A percentile compares a stretch with the other conserved stretches of the same genome.
These are phyloP conservation scores for Momotus momota DNA, from an alignment of 2,797 vertebrate genomes.

Conservation along the genomic window DNA sequence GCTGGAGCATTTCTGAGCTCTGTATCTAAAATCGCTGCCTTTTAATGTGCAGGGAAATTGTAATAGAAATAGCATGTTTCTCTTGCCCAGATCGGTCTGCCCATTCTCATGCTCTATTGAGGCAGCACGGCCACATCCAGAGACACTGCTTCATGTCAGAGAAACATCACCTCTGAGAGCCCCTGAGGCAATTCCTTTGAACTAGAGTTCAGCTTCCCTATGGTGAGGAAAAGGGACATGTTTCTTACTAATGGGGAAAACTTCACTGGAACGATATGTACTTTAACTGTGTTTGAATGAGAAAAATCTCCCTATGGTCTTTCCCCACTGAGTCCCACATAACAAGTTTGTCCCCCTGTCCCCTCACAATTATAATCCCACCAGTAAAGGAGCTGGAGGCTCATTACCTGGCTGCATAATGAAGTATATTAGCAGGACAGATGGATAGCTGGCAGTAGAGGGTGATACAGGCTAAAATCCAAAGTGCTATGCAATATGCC, in stretches of 20 bases:
- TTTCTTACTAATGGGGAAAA: neutral
- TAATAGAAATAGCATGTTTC: neutral
- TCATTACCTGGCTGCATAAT: conserved; percentile 49
- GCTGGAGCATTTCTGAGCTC: neutral
- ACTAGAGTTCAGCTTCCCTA: neutral
- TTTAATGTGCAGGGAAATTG: neutral
- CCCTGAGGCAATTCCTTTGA: neutral
- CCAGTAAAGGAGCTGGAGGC: neutral
- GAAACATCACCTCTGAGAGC: neutral
- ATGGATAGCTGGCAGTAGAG: conserved; percentile 49
- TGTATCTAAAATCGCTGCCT: neutral
- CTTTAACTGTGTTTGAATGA: neutral
- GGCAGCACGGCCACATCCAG: neutral
- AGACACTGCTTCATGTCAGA: neutral
- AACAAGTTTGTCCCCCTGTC: neutral
- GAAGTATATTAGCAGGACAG: conserved; percentile 39
- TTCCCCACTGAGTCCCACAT: neutral
- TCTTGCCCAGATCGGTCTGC: neutral
- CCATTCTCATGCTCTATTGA: neutral
- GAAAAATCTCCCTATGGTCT: neutral
- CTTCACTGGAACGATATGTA: neutral
- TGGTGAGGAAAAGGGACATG: neutral
- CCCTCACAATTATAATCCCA: neutral
- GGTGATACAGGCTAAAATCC: conserved; percentile 45
- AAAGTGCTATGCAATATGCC: conserved; percentile 28